Conservation (phyloP, 1,140 invertebrate genomes). For the Geopemphigus sp. region DNA sequence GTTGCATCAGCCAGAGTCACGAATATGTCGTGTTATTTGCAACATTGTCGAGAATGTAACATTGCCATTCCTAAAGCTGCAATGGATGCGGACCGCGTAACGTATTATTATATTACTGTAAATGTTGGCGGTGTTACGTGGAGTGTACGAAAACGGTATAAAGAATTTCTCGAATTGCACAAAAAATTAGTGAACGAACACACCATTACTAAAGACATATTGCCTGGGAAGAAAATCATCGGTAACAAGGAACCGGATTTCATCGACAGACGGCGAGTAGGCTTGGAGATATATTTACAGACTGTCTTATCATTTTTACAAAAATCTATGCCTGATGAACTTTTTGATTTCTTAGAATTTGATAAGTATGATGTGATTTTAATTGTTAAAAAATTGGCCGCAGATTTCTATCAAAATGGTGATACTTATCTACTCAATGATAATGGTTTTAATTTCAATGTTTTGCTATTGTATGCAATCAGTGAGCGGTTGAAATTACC, state of each 20-base stretch:
- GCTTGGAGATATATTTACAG: conserved; percentile 78
- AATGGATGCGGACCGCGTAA: conserved; percentile 58
- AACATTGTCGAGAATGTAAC: conserved; percentile 12
- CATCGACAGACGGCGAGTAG: conserved; percentile 76
- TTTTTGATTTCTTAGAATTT: conserved; percentile 77
- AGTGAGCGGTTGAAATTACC: conserved; percentile 82
- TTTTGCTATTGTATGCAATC: conserved; percentile 79
- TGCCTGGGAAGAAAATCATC: conserved; percentile 88
- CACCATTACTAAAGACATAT: conserved; percentile 75
- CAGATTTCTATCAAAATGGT: conserved; percentile 69
- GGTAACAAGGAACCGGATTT: conserved; percentile 78
- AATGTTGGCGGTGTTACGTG: conserved; percentile 71
- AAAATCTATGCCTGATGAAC: conserved; percentile 69
- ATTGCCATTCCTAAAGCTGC: background rate
- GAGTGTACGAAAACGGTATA: conserved; percentile 81
- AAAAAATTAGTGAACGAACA: conserved; percentile 75
- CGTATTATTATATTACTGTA: conserved; percentile 68
- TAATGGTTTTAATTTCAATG: conserved; percentile 64
- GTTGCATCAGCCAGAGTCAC: too few species aligned
- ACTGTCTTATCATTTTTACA: conserved; percentile 71
- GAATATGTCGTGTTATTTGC: conserved; percentile 31
- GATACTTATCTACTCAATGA: conserved; percentile 64
- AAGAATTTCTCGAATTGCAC: conserved; percentile 84
- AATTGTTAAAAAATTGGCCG: conserved; percentile 73
- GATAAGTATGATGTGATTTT: conserved; percentile 81